Evolutionary conservation across 2,888 invertebrate genomes (phyloP).

Genomic region (Cheilosia scutellata): DNA sequence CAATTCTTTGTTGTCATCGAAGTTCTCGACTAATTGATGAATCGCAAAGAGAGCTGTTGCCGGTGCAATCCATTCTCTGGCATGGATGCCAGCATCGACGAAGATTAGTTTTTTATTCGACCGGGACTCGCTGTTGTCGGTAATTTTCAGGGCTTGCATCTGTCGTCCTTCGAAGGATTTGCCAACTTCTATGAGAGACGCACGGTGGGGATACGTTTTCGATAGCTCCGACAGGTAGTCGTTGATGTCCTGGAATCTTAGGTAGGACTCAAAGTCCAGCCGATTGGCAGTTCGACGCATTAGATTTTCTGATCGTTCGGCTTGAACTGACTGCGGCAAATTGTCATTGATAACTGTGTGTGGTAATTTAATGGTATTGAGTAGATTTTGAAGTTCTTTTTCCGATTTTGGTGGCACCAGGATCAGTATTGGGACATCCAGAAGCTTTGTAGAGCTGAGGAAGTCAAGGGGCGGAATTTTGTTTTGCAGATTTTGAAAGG

Average conservation of each 20-base stretch:
- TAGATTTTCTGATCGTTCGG: constrained; percentile 39
- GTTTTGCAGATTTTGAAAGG: constrained; percentile 28
- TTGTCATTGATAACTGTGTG: constrained; percentile 32
- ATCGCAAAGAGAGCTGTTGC: constrained; percentile 86
- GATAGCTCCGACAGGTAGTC: constrained; percentile 84
- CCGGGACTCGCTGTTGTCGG: constrained; percentile 83
- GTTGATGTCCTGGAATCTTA: constrained; percentile 83
- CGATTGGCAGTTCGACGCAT: constrained; percentile 43
- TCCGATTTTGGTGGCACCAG: constrained; percentile 52
- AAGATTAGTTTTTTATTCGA: constrained; percentile 84
- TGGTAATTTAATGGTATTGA: constrained; percentile 14
- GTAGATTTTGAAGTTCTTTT: constrained; percentile 16
- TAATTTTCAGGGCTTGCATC: constrained; percentile 85
- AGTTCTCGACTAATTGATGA: constrained; percentile 85
- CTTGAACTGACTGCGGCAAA: constrained; percentile 22
- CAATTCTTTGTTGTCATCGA: constrained; percentile 83
- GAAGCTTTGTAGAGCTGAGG: constrained; percentile 41
- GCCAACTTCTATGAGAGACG: constrained; percentile 86
- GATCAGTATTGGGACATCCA: constrained; percentile 30
- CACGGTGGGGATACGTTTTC: constrained; percentile 84
- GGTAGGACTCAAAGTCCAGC: constrained; percentile 75
- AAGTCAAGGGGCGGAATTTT: constrained; percentile 31
- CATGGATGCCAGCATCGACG: constrained; percentile 86
- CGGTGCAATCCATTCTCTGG: constrained; percentile 88
- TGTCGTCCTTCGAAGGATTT: constrained; percentile 86